phyloP scores from a whole-genome alignment of 2,797 vertebrate genomes.

The Hemibagrus guttatus region DNA sequence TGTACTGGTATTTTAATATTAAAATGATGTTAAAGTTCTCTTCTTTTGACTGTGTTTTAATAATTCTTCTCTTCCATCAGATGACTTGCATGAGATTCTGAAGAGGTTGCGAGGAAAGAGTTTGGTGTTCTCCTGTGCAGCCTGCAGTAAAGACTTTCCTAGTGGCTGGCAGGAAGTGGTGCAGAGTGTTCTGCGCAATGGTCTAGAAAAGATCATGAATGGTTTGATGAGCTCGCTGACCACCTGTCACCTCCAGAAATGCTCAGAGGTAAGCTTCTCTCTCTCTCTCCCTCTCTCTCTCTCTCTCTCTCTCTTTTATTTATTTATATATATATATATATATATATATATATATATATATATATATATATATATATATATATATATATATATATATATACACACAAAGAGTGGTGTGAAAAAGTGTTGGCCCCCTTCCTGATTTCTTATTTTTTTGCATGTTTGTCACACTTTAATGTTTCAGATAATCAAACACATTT shows the following conservation, averaged over 20 bases:
- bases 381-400: too few relatives aligned
- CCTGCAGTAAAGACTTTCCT: slow-evolving; percentile 71
- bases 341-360: too few relatives aligned
- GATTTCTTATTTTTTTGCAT: too few relatives aligned
- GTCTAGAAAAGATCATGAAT: slow-evolving; percentile 78
- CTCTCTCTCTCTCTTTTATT: not conserved
- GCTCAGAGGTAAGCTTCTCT: slow-evolving; percentile 71
- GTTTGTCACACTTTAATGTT: too few relatives aligned
- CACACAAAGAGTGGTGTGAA: too few relatives aligned
- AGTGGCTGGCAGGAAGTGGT: slow-evolving; percentile 78
- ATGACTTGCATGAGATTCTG: slow-evolving; percentile 84
- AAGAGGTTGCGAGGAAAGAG: slow-evolving; percentile 72
- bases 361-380: too few relatives aligned
- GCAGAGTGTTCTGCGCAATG: slow-evolving; percentile 69
- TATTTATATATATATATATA: too few relatives aligned
- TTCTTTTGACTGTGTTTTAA: not conserved
- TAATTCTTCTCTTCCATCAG: slow-evolving; percentile 61
- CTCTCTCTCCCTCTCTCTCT: not conserved
- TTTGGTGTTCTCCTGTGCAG: slow-evolving; percentile 78
- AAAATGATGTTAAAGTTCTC: not conserved
- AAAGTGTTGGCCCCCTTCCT: too few relatives aligned
- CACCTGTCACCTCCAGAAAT: slow-evolving; percentile 73
- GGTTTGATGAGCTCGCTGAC: slow-evolving; percentile 70
- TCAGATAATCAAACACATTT: too few relatives aligned
- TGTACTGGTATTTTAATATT: not conserved